Percentiles rank a stretch among this genome's conserved stretches.
phyloP scores from a whole-genome alignment of 1,140 invertebrate genomes.

The Drosophila varians region DNA sequence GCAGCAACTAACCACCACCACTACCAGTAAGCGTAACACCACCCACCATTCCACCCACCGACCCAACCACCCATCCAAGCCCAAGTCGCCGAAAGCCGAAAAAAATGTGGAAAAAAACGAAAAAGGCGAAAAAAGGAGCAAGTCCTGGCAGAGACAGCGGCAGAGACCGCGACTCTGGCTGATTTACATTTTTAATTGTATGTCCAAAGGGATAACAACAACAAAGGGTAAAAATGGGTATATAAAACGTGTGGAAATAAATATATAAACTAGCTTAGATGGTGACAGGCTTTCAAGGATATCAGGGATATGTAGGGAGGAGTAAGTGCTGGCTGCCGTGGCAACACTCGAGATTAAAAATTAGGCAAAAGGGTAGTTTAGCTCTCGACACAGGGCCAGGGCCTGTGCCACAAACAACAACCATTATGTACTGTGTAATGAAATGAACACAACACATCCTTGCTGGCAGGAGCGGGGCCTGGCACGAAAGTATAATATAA shows the following conservation, averaged over 20 bases:
- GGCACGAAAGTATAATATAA: slow-evolving; percentile 65
- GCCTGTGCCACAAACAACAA: too few species aligned
- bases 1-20: slow-evolving; percentile 33
- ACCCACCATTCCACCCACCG: too few species aligned
- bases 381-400: slow-evolving; percentile 7
- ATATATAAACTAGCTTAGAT: slow-evolving; percentile 36
- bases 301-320: background rate
- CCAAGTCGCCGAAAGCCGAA: too few species aligned
- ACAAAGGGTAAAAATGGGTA: background rate
- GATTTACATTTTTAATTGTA: slow-evolving; percentile 81
- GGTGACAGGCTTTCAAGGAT: slow-evolving; percentile 3
- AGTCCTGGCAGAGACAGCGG: slow-evolving; percentile 1
- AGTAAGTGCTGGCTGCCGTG: slow-evolving; percentile 45
- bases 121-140: background rate
- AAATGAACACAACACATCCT: slow-evolving; percentile 54
- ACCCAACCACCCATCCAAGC: too few species aligned
- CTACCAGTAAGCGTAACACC: slow-evolving; percentile 1
- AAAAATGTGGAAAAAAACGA: slow-evolving; percentile 43
- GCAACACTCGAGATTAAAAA: slow-evolving; percentile 76
- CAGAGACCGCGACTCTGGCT: slow-evolving; percentile 36
- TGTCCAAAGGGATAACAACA: slow-evolving; percentile 40
- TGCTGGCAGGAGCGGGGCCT: background rate
- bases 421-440: slow-evolving; percentile 70
- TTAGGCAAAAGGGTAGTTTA: slow-evolving; percentile 81
- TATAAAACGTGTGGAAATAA: background rate